These are phyloP conservation scores for Xylota segnis DNA, from an alignment of 2,888 invertebrate genomes.

Conservation along the genomic window DNA sequence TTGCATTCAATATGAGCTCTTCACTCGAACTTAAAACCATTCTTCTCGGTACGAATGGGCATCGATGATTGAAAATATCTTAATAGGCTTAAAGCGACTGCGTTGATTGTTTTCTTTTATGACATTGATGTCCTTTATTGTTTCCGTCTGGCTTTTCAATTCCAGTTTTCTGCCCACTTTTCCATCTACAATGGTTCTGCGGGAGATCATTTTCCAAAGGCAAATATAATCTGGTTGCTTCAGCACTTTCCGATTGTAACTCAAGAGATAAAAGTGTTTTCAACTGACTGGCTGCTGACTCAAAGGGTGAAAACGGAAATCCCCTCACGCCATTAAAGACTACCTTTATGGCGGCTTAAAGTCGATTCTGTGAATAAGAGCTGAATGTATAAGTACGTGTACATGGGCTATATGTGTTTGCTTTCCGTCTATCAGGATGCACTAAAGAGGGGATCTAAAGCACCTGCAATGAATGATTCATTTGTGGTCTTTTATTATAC, in stretches of 20 bases:
- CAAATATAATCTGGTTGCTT: conserved; percentile 7
- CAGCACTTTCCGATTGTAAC: conserved; percentile 11
- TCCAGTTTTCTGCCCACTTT: neutral
- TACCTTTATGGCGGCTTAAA: neutral
- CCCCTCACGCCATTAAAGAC: conserved; percentile 5
- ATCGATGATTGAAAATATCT: conserved; percentile 61
- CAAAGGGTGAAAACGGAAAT: conserved; percentile 4
- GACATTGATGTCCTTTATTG: conserved; percentile 49
- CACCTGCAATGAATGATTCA: conserved; percentile 38
- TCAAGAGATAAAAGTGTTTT: neutral
- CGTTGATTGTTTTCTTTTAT: conserved; percentile 38
- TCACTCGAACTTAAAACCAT: conserved; percentile 26
- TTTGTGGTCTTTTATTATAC: conserved; percentile 29
- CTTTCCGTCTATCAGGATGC: conserved; percentile 6
- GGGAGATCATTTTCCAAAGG: conserved; percentile 13
- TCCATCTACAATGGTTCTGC: neutral
- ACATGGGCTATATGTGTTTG: neutral
- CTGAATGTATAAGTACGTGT: neutral
- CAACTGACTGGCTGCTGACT: neutral
- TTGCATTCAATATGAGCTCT: conserved; percentile 44
- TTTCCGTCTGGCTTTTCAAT: conserved; percentile 28
- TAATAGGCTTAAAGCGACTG: conserved; percentile 58
- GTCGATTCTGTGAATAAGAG: conserved; percentile 3
- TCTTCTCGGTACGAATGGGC: conserved; percentile 38
- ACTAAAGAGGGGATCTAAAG: neutral